Evolutionary conservation across 2,797 vertebrate species (phyloP), one percentile per base, ranked within the genome.

Genomic region (Heliangelus exortis): DNA sequence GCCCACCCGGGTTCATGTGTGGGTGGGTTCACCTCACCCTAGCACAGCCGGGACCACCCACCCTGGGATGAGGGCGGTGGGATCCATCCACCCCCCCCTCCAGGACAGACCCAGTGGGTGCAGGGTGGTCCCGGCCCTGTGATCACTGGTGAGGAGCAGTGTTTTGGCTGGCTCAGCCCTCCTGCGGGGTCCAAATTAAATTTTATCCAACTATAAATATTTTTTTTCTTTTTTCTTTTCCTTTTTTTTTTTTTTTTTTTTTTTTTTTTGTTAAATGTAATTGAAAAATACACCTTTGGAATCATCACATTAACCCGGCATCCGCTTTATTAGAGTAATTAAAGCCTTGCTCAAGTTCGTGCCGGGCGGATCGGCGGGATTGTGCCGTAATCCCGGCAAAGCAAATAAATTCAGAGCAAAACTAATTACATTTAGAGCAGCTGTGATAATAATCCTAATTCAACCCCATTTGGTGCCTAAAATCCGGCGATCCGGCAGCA

Each of bases 381-480:
- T 88, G 89, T 1, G 54, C 94, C 83, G 43, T 89, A 94, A 96
- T 97, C 95, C 80, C 77, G n/a, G 90, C 21, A 83, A 91, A 95
- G 92, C 93, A 91, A 93, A 96, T 87, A 92, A 87, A 26, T 79
- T 63, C 90, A 2, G 66, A 81, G 94, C 89, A 96, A 95, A 96
- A 97, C 92, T 96, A 94, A 97, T 96, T 94, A 96, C 96, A 95
- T 96, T 96, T 95, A 93, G 91, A 93, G 91, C 96, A 97, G 95
- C 95, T 96, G 96, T 96, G 87, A 95, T 93, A 94, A 96, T 97
- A 97, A 97, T 96, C 96, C 95, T 96, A 96, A 96, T 97, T 96
- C 95, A 76, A 50, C 88, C 92, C 92, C 93, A 77, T 87, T 95
- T 33, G 75, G 92, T 82, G 88, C 90, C 92, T 83, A 68, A 94